Percentiles rank a stretch among this genome's conserved stretches.
phyloP scores from a whole-genome alignment of 2,113 vertebrate species.

The Litocranius walleri region DNA sequence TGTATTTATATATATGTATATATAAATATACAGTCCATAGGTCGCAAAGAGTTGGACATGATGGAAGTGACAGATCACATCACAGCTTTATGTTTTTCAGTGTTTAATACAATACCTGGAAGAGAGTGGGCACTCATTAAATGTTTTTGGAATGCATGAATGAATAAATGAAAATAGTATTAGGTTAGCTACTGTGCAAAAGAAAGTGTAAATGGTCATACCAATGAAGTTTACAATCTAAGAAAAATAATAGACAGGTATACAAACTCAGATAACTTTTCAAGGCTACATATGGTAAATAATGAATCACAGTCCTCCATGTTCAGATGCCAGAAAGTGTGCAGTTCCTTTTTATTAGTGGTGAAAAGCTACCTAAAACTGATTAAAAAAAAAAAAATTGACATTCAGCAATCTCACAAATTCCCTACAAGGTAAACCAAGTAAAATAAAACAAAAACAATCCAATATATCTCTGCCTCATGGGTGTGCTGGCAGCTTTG shows the following conservation, averaged over 20 bases:
- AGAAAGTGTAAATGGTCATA: background rate
- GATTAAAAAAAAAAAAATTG: background rate
- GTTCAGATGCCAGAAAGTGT: background rate
- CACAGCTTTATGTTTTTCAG: background rate
- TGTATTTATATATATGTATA: background rate
- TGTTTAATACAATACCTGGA: background rate
- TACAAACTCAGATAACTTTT: background rate
- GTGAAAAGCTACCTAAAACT: background rate
- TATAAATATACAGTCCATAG: background rate
- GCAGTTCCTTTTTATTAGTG: background rate
- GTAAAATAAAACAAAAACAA: conserved; percentile 12
- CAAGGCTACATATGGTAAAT: background rate
- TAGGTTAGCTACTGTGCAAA: background rate
- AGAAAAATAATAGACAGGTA: background rate
- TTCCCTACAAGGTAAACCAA: conserved; percentile 11
- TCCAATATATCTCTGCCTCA: background rate
- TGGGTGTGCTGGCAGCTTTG: background rate
- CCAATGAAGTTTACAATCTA: background rate
- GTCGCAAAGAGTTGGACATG: background rate
- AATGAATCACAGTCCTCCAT: background rate
- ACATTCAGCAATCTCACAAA: background rate
- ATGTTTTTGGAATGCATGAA: background rate
- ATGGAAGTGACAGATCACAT: background rate
- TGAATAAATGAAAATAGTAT: background rate
- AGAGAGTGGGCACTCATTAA: background rate